Base-by-base conservation (phyloP, 2,113 vertebrate species). In the Forbesichthys papilliferus region DNA sequence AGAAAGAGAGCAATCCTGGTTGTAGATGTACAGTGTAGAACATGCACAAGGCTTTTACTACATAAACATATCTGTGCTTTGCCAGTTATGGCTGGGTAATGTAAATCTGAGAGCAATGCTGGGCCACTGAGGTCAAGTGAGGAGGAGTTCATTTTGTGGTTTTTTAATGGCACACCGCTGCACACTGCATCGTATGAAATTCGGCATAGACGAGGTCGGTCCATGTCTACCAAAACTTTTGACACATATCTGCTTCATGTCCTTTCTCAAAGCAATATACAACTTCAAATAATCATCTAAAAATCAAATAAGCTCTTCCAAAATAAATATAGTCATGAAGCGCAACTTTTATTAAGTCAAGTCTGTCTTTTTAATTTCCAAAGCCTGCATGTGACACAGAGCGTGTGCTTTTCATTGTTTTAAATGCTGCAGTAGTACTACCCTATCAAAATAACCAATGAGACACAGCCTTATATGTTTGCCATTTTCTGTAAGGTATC, bases 41-140 rank as follows among this genome's bases (percentile, higher is more conserved):
- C 71, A 42, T 63, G 53, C 71, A 63, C 64, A 10, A 11, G 55
- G 49, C 60, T 77, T 77, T 76, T 7, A 14, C 59, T 79, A 20
- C 54, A 36, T 83, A 81, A 86, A 85, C 79, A 84, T 36, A 20
- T 64, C 72, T 82, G 82, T 59, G 80, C 70, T 78, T 80, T 56
- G 68, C 85, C 81, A 84, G 76, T 0, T 53, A 63, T n/a, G 48
- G 69, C 62, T 16, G 42, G 12, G 16, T 0, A 78, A 48, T 18
- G 64, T 71, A 68, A 62, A 63, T 54, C 16, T 33, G 2, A 49
- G 54, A 46, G 64, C 16, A 11, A 18, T 42, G 55, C 53, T 11
- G 49, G 20, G 71, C 54, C 77, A 52, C 3, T 13, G 69, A 55
- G 20, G 59, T 49, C 20, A 72, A 63, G 67, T 33, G 60, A 82